Evolutionary conservation across 2,888 invertebrate species (phyloP).

Genomic region (Rhagonycha lutea): DNA sequence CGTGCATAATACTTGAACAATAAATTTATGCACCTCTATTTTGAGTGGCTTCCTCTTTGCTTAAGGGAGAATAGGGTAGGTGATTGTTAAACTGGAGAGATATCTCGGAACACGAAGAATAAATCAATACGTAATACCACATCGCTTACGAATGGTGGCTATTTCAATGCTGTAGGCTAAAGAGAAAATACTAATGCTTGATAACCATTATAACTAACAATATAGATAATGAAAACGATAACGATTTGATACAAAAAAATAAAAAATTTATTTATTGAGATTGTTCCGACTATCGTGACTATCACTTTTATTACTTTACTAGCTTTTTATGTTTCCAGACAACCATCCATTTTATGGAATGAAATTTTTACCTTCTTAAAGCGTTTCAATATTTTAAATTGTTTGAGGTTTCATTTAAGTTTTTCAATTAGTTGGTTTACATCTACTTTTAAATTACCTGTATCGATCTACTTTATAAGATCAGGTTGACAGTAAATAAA

Average conservation of each 20-base stretch:
- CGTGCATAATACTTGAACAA: constrained; percentile 43
- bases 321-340: background rate
- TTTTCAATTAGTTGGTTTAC: background rate
- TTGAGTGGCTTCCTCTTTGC: constrained; percentile 44
- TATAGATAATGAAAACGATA: constrained; percentile 2
- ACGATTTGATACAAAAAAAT: constrained; percentile 4
- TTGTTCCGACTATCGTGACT: background rate
- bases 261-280: background rate
- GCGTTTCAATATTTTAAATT: background rate
- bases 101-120: constrained; percentile 42
- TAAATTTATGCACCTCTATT: constrained; percentile 48
- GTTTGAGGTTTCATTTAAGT: background rate
- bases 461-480: background rate
- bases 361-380: background rate
- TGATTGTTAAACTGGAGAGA: constrained; percentile 37
- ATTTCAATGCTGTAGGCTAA: constrained; percentile 36
- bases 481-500: constrained; percentile 5
- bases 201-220: background rate
- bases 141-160: constrained; percentile 43
- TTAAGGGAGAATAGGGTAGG: constrained; percentile 37
- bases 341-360: background rate
- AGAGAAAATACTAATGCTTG: constrained; percentile 9
- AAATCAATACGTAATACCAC: constrained; percentile 47
- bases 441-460: background rate
- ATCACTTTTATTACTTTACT: background rate